Evolutionary conservation across 2,797 vertebrate species (phyloP).

Genomic region (Lagorchestes hirsutus): DNA sequence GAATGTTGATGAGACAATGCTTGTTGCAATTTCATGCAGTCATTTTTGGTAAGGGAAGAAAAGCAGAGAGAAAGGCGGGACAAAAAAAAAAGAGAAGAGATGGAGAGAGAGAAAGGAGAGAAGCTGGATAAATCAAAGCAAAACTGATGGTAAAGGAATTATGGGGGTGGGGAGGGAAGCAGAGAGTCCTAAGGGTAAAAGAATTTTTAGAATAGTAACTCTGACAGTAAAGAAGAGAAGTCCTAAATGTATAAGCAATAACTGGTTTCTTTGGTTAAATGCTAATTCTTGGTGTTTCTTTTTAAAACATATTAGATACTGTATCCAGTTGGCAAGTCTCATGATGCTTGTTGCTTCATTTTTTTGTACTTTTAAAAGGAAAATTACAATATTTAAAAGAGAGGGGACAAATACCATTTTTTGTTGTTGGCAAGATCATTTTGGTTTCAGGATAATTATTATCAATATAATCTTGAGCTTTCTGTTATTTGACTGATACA

Average conservation of each 20-base stretch:
- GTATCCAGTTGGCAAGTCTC: constrained; percentile 4
- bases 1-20: constrained; percentile 31
- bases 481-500: constrained; percentile 40
- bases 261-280: constrained; percentile 36
- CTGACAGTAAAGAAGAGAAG: background rate
- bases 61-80: background rate
- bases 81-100: background rate
- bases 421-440: constrained; percentile 55
- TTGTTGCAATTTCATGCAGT: constrained; percentile 13
- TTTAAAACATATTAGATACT: background rate
- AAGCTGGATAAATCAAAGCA: background rate
- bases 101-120: background rate
- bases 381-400: background rate
- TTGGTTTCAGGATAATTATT: constrained; percentile 45
- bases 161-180: background rate
- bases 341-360: constrained; percentile 37
- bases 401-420: constrained; percentile 48
- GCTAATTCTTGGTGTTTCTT: background rate
- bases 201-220: constrained; percentile 21
- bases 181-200: background rate
- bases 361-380: constrained; percentile 49
- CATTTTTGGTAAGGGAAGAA: background rate
- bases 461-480: constrained; percentile 44
- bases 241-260: background rate
- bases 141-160: background rate